Evolutionary conservation across 2,797 vertebrate genomes (phyloP).

Genomic region (Acipenser ruthenus): DNA sequence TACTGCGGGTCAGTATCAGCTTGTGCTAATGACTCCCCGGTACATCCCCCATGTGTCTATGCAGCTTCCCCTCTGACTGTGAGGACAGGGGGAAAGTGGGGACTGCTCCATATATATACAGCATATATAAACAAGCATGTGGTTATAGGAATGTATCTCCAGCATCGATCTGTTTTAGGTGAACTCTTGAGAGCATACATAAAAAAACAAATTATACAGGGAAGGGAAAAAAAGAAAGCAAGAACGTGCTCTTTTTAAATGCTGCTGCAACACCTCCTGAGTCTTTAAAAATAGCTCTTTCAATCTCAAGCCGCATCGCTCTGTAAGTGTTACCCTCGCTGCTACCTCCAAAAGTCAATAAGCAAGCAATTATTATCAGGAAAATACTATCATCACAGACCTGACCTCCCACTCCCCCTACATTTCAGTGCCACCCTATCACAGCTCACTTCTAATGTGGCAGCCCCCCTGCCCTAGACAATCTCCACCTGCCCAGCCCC

Average conservation of each 20-base stretch:
- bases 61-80: too few species aligned
- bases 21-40: too few species aligned
- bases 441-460: slow-evolving; percentile 21
- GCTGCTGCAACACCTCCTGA: slow-evolving; percentile 29
- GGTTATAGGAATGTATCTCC: too few species aligned
- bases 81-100: too few species aligned
- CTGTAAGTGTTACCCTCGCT: slow-evolving; percentile 12
- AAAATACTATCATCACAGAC: slow-evolving; percentile 12
- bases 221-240: slow-evolving; percentile 33
- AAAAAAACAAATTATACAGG: slow-evolving; percentile 4
- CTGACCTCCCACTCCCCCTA: slow-evolving; percentile 10
- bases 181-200: too few species aligned
- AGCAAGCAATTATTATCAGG: slow-evolving; percentile 18
- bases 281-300: slow-evolving; percentile 15
- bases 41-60: too few species aligned
- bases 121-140: too few species aligned
- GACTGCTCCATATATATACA: too few species aligned
- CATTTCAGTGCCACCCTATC: slow-evolving; percentile 27
- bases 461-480: slow-evolving; percentile 26
- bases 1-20: too few species aligned
- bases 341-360: neutral
- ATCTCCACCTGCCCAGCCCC: slow-evolving; percentile 27
- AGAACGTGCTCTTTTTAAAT: slow-evolving; percentile 20
- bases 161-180: too few species aligned
- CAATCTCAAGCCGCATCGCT: neutral